phyloP scores from a whole-genome alignment of 2,888 invertebrate genomes.

The Pandemis heparana region DNA sequence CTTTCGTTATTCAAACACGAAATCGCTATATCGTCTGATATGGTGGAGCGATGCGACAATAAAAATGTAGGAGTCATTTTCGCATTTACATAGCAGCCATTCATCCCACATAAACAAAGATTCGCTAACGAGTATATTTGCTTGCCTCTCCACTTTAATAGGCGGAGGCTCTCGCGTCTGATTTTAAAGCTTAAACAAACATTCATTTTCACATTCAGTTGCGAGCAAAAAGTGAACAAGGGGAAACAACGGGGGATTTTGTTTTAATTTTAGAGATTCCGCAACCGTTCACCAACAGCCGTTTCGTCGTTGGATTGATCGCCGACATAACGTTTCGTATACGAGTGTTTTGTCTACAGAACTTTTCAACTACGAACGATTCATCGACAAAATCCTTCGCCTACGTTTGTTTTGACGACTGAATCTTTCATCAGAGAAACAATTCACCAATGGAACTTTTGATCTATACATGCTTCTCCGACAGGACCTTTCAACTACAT shows the following conservation, averaged over 20 bases:
- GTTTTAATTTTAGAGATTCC: no score
- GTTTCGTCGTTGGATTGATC: no score
- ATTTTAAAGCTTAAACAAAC: slow-evolving; percentile 54
- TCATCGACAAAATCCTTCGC: no score
- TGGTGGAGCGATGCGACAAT: slow-evolving; percentile 6
- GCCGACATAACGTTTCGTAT: no score
- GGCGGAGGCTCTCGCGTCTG: slow-evolving; percentile 47
- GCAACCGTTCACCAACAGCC: no score
- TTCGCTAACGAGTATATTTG: slow-evolving; percentile 53
- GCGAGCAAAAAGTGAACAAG: slow-evolving; percentile 45
- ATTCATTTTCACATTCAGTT: slow-evolving; percentile 49
- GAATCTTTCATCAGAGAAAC: no score
- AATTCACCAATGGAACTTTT: no score
- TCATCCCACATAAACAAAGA: slow-evolving; percentile 49
- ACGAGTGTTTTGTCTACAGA: no score
- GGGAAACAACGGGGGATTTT: slow-evolving; percentile 26
- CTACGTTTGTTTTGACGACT: no score
- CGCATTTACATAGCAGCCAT: slow-evolving; percentile 31
- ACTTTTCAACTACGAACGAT: no score
- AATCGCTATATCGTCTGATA: not conserved
- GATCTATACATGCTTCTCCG: no score
- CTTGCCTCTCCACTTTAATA: slow-evolving; percentile 52
- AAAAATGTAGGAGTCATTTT: slow-evolving; percentile 21
- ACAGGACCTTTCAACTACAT: no score
- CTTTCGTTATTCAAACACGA: slow-evolving; percentile 41